phyloP scores from a whole-genome alignment of 2,797 vertebrate genomes.

The Fundulus diaphanus region DNA sequence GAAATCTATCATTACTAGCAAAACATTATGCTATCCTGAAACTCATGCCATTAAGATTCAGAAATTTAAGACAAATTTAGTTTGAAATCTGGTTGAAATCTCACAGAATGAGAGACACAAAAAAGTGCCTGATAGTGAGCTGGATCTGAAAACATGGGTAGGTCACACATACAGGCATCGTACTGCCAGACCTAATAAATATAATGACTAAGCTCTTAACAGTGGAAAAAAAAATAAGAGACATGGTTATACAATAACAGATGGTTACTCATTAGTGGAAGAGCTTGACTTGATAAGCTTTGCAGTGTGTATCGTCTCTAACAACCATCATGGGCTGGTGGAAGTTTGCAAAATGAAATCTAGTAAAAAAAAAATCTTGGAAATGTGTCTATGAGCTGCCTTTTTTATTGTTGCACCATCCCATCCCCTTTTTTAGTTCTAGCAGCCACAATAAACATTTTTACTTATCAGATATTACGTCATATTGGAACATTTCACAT shows the following conservation, averaged over 20 bases:
- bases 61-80: neutral
- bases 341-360: slow-evolving; percentile 34
- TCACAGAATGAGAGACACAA: slow-evolving; percentile 13
- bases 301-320: slow-evolving; percentile 47
- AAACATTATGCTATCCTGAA: neutral
- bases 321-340: slow-evolving; percentile 26
- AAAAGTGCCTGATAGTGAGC: slow-evolving; percentile 12
- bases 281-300: slow-evolving; percentile 63
- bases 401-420: slow-evolving; percentile 6
- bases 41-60: neutral
- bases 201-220: slow-evolving; percentile 58
- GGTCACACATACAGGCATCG: slow-evolving; percentile 39
- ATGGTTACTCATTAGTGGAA: slow-evolving; percentile 74
- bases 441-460: neutral
- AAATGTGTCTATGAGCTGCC: neutral
- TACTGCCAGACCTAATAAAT: slow-evolving; percentile 57
- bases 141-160: slow-evolving; percentile 13
- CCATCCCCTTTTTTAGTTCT: neutral
- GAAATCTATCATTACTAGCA: neutral
- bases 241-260: slow-evolving; percentile 64
- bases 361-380: neutral
- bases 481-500: neutral
- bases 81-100: neutral
- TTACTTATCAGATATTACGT: neutral
- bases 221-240: slow-evolving; percentile 31